Evolutionary conservation across 2,888 invertebrate species (phyloP).

Genomic region (Cheilosia variabilis): DNA sequence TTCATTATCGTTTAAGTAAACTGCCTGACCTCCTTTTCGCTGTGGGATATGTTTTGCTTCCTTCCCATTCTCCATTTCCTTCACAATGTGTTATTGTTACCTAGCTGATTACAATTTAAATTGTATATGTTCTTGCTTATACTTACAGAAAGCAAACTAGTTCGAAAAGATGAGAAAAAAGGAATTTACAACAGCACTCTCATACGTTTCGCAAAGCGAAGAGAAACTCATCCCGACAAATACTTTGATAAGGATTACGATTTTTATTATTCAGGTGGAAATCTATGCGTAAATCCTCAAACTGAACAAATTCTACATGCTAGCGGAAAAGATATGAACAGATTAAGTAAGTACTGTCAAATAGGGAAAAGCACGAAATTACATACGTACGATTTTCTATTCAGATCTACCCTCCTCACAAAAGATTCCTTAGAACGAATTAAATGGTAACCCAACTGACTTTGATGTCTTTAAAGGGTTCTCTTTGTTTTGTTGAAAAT

Average conservation of each 20-base stretch:
- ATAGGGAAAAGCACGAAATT: neutral
- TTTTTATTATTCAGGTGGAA: conserved; percentile 82
- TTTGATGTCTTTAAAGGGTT: no score
- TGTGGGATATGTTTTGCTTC: no score
- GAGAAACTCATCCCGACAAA: conserved; percentile 77
- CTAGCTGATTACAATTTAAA: neutral
- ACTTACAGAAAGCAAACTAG: conserved; percentile 66
- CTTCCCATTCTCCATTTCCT: no score
- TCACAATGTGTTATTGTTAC: no score
- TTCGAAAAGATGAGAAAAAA: conserved; percentile 72
- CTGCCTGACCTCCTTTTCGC: no score
- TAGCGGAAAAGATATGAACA: conserved; percentile 76
- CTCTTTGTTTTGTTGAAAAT: neutral
- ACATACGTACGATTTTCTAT: no score
- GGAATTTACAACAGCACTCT: conserved; percentile 73
- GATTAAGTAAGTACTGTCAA: conserved; percentile 73
- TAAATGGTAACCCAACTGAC: no score
- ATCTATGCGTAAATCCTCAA: conserved; percentile 76
- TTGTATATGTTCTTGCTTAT: neutral
- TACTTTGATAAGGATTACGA: conserved; percentile 81
- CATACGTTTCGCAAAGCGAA: conserved; percentile 75
- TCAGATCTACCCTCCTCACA: no score
- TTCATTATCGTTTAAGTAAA: no score
- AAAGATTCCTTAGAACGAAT: no score
- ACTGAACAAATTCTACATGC: conserved; percentile 77